phyloP scores from a whole-genome alignment of 2,888 invertebrate species.

The Thyatira batis region DNA sequence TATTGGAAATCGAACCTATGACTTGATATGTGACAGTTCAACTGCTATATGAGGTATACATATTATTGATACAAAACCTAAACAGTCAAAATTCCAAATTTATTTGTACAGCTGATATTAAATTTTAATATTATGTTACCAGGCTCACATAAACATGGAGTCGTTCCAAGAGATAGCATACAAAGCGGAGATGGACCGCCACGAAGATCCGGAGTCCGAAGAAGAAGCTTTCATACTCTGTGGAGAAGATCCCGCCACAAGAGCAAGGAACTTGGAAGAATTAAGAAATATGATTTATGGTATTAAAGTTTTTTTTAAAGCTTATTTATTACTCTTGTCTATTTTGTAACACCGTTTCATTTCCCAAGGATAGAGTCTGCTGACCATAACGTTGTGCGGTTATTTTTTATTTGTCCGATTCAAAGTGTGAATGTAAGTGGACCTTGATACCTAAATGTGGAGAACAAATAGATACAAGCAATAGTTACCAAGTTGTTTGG shows the following conservation, averaged over 20 bases:
- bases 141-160: constrained; percentile 42
- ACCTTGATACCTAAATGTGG: background rate
- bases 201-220: constrained; percentile 60
- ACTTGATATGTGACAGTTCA: too few relatives aligned
- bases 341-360: background rate
- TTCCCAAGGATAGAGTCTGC: background rate
- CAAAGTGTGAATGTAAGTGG: background rate
- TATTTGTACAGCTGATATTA: background rate
- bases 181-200: constrained; percentile 66
- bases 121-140: constrained; percentile 9
- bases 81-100: background rate
- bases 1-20: too few relatives aligned
- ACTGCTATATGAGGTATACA: too few relatives aligned
- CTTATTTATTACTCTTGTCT: too few relatives aligned
- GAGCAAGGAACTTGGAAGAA: constrained; percentile 46
- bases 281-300: constrained; percentile 71
- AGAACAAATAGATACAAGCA: background rate
- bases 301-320: constrained; percentile 21
- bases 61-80: too few relatives aligned
- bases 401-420: background rate
- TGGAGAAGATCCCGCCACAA: constrained; percentile 52
- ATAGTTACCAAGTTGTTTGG: background rate
- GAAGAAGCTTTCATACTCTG: constrained; percentile 61
- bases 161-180: constrained; percentile 68
- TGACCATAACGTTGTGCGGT: background rate